A percentile compares a stretch with the other conserved stretches of the same genome.
phyloP scores from a whole-genome alignment of 2,113 vertebrate species.

The Lasiurus borealis region DNA sequence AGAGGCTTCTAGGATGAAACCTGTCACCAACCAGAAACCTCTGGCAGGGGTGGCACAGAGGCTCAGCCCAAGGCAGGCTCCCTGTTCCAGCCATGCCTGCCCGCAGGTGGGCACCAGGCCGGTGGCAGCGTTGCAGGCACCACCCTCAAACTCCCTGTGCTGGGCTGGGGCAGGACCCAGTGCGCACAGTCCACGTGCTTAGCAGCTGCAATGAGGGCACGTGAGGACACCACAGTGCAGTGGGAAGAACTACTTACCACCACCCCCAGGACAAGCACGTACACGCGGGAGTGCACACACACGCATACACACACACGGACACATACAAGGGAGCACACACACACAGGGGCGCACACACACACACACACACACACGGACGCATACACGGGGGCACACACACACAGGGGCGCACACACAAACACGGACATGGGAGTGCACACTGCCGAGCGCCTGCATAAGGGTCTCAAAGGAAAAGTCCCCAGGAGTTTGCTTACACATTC shows the following conservation, averaged over 20 bases:
- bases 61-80: not conserved
- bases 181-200: not conserved
- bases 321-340: rapidly evolving
- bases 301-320: too few species aligned
- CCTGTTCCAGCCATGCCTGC: not conserved
- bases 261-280: too few species aligned
- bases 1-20: not conserved
- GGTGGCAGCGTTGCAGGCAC: rapidly evolving
- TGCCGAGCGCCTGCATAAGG: too few species aligned
- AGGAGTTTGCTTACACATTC: not conserved
- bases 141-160: not conserved
- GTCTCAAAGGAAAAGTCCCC: not conserved
- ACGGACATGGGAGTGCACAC: rapidly evolving
- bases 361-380: not conserved
- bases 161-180: too few species aligned
- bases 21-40: not conserved
- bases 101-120: not conserved
- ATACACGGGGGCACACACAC: too few species aligned
- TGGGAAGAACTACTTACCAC: not conserved
- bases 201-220: not conserved
- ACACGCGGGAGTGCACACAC: too few species aligned
- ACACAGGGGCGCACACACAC: not conserved
- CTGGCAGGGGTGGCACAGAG: not conserved
- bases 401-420: rapidly evolving
- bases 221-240: not conserved